Base-by-base conservation (phyloP, 2,113 vertebrate genomes). In the Formicarius rufipectus region DNA sequence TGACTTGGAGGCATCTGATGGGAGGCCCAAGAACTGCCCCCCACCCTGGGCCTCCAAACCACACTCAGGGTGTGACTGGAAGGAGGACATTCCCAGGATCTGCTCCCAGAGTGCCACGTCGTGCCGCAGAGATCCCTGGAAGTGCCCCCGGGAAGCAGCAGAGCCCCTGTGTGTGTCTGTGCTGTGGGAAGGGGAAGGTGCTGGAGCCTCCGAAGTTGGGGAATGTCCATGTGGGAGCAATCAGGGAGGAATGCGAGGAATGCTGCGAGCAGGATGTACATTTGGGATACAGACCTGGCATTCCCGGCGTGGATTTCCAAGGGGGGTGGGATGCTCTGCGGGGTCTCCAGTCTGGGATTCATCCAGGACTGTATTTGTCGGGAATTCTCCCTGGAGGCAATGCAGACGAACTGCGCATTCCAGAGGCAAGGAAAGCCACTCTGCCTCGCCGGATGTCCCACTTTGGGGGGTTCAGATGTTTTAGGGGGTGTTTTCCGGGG, bases 181-280 rank as follows among this genome's bases (percentile, higher is more conserved):
- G 17, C 39, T 6, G 11, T 15, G 39, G 31, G 24, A 18, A 19
- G 42, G 27, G 74, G 83, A 87, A 73, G 91, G 69, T 25, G 68
- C 76, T 8, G 84, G 73, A 67, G 85, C n/a, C 24, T 8, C 31
- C 7, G 3, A 24, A 13, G 80, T 60, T 39, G 40, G 24, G n/a
- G 49, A 62, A 5, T 13, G 10, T 76, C 96, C 96, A 90, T 91
- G 64, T 96, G 97, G 90, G 94, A 87, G 66, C 91, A 96, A 96
- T 97, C 95, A 92, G 6, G 15, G 59, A 97, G 90, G 95, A 96
- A 97, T 97, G 62, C 23, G 1, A 90, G 89, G 97, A 97, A 97
- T 97, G 89, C 90, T 13, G 68, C 45, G 47, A 71, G 60, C 92
- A 27, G 6, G 7, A 53, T 68, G 47, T 80, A 86, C 67, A 45